phyloP scores from a whole-genome alignment of 2,113 vertebrate species.

The Cyprinus carpio region DNA sequence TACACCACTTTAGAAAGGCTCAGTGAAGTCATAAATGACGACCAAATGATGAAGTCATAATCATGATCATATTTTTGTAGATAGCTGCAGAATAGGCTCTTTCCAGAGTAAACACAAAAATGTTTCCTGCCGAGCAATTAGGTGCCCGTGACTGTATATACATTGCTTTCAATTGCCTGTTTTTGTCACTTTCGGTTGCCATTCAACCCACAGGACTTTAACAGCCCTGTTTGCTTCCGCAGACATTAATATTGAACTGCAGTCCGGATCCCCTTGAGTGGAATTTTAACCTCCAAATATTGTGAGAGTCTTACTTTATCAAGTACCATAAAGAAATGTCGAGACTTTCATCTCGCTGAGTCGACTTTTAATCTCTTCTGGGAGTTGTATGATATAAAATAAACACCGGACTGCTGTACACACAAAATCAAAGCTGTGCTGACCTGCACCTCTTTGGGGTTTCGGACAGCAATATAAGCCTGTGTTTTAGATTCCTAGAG shows the following conservation, averaged over 20 bases:
- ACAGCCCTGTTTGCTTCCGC: constrained; percentile 2
- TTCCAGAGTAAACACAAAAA: neutral
- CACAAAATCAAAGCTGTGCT: constrained; percentile 22
- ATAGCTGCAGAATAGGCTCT: constrained; percentile 5
- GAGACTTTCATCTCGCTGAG: constrained; percentile 24
- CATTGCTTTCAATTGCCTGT: constrained; percentile 4
- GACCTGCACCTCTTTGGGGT: constrained; percentile 1
- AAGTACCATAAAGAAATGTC: neutral
- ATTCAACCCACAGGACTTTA: constrained; percentile 16
- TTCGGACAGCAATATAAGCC: neutral
- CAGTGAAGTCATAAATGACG: neutral
- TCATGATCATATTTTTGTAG: neutral
- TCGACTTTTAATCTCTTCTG: constrained; percentile 28
- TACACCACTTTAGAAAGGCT: neutral
- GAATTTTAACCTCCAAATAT: constrained; percentile 37
- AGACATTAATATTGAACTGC: neutral
- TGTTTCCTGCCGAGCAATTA: neutral
- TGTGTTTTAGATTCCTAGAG: neutral
- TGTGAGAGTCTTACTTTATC: constrained; percentile 35
- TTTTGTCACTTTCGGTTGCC: neutral
- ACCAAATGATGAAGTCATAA: neutral
- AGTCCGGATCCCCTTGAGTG: neutral
- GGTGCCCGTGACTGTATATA: neutral
- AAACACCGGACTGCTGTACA: constrained; percentile 22
- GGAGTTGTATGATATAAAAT: constrained; percentile 32